phyloP scores from a whole-genome alignment of 2,797 vertebrate genomes.

The Xiphorhynchus erythropygius region DNA sequence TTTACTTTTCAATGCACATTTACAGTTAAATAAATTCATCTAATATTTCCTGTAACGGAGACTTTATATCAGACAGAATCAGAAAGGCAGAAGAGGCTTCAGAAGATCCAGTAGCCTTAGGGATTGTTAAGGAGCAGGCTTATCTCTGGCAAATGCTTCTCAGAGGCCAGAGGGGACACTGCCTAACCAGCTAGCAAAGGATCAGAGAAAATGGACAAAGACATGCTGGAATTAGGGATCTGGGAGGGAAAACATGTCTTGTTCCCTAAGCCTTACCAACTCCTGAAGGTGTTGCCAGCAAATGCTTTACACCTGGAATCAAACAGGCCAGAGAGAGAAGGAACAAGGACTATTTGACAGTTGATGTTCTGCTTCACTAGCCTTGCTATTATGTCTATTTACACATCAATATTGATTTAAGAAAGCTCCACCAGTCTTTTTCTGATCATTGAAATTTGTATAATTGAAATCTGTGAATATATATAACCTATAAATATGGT shows the following conservation, averaged over 20 bases:
- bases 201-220: conserved; percentile 6
- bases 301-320: neutral
- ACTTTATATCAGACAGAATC: neutral
- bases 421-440: neutral
- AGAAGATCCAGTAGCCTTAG: neutral
- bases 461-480: neutral
- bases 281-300: neutral
- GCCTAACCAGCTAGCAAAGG: conserved; percentile 5
- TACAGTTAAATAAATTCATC: conserved; percentile 6
- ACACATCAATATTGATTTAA: neutral
- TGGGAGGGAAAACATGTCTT: neutral
- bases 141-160: conserved; percentile 2
- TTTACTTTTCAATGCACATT: neutral
- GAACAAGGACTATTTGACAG: neutral
- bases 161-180: neutral
- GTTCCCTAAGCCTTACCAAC: neutral
- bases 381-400: neutral
- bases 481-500: neutral
- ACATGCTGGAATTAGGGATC: neutral
- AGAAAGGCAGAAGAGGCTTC: conserved; percentile 50
- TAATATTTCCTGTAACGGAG: neutral
- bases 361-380: neutral
- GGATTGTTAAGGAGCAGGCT: conserved; percentile 20
- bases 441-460: neutral
- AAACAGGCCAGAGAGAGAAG: neutral